Percentiles rank a stretch among this genome's conserved stretches.
Conservation (phyloP, 2,888 invertebrate species). For the Dryadula phaetusa region DNA sequence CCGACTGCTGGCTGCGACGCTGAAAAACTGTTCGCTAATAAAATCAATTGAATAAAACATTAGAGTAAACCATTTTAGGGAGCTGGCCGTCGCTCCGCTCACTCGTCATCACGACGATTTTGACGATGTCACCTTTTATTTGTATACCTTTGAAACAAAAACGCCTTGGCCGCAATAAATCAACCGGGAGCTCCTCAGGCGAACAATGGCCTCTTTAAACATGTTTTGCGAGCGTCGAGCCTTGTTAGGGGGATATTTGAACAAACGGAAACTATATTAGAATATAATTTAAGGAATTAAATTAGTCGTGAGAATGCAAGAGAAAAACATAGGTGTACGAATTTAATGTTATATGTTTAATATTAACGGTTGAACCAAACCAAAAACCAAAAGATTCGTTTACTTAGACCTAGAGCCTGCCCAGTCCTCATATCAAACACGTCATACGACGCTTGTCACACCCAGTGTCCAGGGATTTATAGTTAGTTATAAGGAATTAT, state of each 20-base stretch:
- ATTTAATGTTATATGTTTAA: not conserved
- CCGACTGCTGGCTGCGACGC: conserved; percentile 45
- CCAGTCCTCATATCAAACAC: too few species aligned
- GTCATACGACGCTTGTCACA: too few species aligned
- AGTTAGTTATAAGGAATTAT: too few species aligned
- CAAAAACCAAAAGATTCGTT: too few species aligned
- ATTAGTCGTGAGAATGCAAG: conserved; percentile 4
- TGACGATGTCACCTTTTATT: conserved; percentile 13
- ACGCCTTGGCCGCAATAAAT: conserved; percentile 14
- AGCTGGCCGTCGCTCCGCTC: conserved; percentile 51
- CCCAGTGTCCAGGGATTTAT: too few species aligned
- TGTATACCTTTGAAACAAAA: conserved; percentile 20
- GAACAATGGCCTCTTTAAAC: conserved; percentile 17
- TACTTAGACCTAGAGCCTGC: too few species aligned
- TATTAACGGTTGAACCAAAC: too few species aligned
- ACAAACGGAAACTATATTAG: conserved; percentile 6
- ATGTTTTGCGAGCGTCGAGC: conserved; percentile 18
- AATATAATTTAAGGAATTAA: conserved; percentile 12
- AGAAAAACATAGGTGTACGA: not conserved
- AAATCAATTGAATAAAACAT: conserved; percentile 80
- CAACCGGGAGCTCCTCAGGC: conserved; percentile 7
- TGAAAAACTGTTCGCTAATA: conserved; percentile 74
- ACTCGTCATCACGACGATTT: not conserved
- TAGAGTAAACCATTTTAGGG: conserved; percentile 68
- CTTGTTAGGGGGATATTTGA: conserved; percentile 17